A percentile compares a stretch with the other conserved stretches of the same genome.
Evolutionary conservation across 2,888 invertebrate species (phyloP).

Genomic region (Cremastinae sp.): DNA sequence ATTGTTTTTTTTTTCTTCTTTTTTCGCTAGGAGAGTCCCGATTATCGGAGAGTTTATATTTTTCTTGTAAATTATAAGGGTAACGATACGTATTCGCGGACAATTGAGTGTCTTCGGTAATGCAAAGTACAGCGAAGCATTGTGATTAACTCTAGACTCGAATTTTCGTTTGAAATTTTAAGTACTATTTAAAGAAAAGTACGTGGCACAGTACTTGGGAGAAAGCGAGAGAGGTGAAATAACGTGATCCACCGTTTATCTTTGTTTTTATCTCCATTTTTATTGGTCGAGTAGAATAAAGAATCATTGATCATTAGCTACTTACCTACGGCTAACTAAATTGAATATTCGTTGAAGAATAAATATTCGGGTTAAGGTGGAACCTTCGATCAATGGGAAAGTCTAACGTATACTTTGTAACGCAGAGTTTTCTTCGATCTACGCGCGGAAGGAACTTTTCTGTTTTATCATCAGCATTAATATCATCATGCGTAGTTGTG

Average conservation of each 20-base stretch:
- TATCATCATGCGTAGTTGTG: conserved; percentile 45
- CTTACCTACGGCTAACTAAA: conserved; percentile 31
- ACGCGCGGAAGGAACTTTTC: neutral
- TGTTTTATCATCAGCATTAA: conserved; percentile 48
- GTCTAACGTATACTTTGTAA: neutral
- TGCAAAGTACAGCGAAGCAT: conserved; percentile 5
- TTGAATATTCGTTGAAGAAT: conserved; percentile 35
- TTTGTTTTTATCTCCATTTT: conserved; percentile 5
- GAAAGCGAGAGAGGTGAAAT: conserved; percentile 14
- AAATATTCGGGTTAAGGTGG: conserved; percentile 10
- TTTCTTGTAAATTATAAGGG: conserved; percentile 11
- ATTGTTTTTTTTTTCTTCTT: neutral
- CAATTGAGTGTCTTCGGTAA: conserved; percentile 17
- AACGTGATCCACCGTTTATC: conserved; percentile 39
- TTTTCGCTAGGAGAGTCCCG: neutral
- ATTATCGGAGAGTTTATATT: neutral
- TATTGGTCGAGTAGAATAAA: conserved; percentile 18
- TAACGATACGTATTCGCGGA: conserved; percentile 17
- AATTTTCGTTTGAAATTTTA: conserved; percentile 37
- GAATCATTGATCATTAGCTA: conserved; percentile 30
- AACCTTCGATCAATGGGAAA: conserved; percentile 11
- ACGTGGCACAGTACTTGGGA: conserved; percentile 57
- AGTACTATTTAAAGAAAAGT: conserved; percentile 34
- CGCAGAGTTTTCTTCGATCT: conserved; percentile 25
- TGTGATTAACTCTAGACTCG: conserved; percentile 10